Evolutionary conservation across 2,888 invertebrate species (phyloP).

Genomic region (Pachycephus smyrnensis): DNA sequence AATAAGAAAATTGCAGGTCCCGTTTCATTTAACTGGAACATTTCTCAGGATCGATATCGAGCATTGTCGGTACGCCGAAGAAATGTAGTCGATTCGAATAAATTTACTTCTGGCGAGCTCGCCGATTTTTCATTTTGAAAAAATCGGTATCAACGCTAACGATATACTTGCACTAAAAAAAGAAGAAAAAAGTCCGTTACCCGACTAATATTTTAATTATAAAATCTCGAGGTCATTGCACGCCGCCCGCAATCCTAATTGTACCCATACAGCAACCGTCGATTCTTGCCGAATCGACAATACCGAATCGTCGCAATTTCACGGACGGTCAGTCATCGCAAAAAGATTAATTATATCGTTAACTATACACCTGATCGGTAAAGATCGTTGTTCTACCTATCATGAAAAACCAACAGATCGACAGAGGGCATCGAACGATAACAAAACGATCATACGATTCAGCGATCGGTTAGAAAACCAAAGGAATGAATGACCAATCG

Average conservation of each 20-base stretch:
- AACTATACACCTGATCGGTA: background rate
- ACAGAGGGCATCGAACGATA: background rate
- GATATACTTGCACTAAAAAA: background rate
- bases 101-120: background rate
- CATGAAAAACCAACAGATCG: background rate
- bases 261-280: background rate
- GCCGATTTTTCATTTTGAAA: background rate
- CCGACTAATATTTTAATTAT: background rate
- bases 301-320: background rate
- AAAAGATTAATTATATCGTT: background rate
- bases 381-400: background rate
- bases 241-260: background rate
- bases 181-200: too few species aligned
- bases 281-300: background rate
- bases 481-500: background rate
- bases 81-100: background rate
- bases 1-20: background rate
- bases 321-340: background rate
- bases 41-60: background rate
- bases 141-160: background rate
- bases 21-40: background rate
- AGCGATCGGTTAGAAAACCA: too few species aligned
- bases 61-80: background rate
- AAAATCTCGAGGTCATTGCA: background rate
- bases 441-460: too few species aligned